Conservation (phyloP, 2,113 vertebrate genomes). For the Lasiurus cinereus region DNA sequence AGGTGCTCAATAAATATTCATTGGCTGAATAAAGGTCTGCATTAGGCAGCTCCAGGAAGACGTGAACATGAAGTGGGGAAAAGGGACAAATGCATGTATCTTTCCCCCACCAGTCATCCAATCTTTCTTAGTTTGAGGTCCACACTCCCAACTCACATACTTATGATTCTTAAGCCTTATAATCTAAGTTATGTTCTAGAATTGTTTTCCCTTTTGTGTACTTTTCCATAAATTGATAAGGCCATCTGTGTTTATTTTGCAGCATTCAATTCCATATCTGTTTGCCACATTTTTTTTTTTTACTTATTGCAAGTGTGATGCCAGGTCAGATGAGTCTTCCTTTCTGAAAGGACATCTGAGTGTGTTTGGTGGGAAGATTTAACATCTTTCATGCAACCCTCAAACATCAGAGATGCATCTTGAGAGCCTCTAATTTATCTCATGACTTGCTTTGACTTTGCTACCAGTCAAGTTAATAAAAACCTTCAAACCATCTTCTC, state of each 20-base stretch:
- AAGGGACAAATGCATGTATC: not conserved
- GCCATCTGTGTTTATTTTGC: not conserved
- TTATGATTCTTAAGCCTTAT: not conserved
- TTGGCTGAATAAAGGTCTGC: not conserved
- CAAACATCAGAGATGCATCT: not conserved
- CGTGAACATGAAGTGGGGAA: not conserved
- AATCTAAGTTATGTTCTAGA: not conserved
- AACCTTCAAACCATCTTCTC: not conserved
- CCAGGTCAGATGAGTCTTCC: not conserved
- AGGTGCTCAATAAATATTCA: not conserved
- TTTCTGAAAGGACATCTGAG: not conserved
- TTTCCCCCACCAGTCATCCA: not conserved
- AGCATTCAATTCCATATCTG: not conserved
- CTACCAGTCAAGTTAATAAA: constrained; percentile 1
- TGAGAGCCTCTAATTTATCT: constrained; percentile 8
- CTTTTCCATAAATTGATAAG: not conserved
- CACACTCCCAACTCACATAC: not conserved
- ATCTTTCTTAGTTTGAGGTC: not conserved
- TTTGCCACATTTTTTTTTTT: constrained; percentile 29
- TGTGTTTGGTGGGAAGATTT: constrained; percentile 3
- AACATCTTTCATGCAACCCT: not conserved
- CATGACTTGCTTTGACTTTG: constrained; percentile 30
- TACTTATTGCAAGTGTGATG: not conserved
- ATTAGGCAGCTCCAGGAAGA: not conserved
- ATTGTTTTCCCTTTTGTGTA: constrained; percentile 16